Evolutionary conservation across 1,140 invertebrate species (phyloP).

Genomic region (Lepidotrigona ventralis): DNA sequence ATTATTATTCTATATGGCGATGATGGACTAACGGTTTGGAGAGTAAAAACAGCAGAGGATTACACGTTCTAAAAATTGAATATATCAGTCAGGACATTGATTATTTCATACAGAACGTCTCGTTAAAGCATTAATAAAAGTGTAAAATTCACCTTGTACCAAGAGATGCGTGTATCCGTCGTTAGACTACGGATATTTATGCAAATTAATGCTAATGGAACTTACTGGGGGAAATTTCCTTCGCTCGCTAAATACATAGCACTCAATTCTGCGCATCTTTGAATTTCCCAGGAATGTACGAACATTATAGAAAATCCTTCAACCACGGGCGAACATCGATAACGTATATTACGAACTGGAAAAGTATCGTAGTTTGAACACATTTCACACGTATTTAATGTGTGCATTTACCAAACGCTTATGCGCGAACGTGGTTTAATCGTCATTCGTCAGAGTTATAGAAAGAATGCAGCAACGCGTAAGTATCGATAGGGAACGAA

Average conservation of each 20-base stretch:
- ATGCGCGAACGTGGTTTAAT: too few relatives aligned
- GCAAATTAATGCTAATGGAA: not conserved
- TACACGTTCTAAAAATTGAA: not conserved
- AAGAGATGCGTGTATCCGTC: not conserved
- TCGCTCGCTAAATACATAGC: not conserved
- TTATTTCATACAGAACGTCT: too few relatives aligned
- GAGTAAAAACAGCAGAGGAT: not conserved
- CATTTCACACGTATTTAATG: too few relatives aligned
- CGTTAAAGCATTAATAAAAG: not conserved
- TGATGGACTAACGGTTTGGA: not conserved
- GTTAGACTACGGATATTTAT: not conserved
- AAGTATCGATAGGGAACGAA: not conserved
- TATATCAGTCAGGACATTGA: too few relatives aligned
- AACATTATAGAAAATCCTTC: not conserved
- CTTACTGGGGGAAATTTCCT: not conserved
- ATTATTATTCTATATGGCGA: not conserved
- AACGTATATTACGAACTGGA: too few relatives aligned
- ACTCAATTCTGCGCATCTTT: not conserved
- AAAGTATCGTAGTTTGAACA: too few relatives aligned
- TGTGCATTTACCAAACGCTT: too few relatives aligned
- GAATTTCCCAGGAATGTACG: not conserved
- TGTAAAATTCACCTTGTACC: not conserved
- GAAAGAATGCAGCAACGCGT: not conserved
- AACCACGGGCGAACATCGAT: too few relatives aligned
- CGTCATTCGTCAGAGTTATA: constrained; percentile 25